A percentile compares a stretch with the other conserved stretches of the same genome.
Conservation (phyloP, 2,797 vertebrate genomes). For the Pseudomugil gertrudae region DNA sequence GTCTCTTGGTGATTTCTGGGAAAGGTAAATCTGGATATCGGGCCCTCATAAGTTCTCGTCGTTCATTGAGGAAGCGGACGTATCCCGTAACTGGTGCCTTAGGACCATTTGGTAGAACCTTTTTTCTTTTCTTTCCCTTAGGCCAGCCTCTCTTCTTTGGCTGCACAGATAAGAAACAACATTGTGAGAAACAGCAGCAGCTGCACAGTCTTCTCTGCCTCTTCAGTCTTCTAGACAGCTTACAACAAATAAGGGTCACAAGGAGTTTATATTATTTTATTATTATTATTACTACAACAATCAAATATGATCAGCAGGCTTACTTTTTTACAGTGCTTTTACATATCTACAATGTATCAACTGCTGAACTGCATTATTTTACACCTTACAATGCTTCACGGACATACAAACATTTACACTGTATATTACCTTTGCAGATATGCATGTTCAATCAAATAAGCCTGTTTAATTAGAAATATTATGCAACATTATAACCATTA, state of each 20-base stretch:
- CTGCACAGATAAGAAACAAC: slow-evolving; percentile 67
- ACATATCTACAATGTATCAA: background rate
- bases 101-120: slow-evolving; percentile 96
- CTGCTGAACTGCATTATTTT: too few relatives aligned
- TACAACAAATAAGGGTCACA: background rate
- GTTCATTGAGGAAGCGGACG: slow-evolving; percentile 95
- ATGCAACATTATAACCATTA: background rate
- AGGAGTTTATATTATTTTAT: background rate
- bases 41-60: slow-evolving; percentile 92
- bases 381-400: background rate
- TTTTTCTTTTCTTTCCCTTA: slow-evolving; percentile 98
- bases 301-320: too few relatives aligned
- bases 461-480: background rate
- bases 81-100: slow-evolving; percentile 97
- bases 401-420: background rate
- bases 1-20: slow-evolving; percentile 96
- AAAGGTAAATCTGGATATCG: slow-evolving; percentile 94
- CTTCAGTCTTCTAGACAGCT: background rate
- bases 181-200: slow-evolving; percentile 18
- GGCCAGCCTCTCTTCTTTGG: slow-evolving; percentile 98
- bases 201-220: background rate
- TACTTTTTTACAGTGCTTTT: background rate
- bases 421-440: background rate
- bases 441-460: background rate
- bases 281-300: too few relatives aligned